Evolutionary conservation across 2,113 vertebrate genomes (phyloP).

Genomic region (Phasianus colchicus): DNA sequence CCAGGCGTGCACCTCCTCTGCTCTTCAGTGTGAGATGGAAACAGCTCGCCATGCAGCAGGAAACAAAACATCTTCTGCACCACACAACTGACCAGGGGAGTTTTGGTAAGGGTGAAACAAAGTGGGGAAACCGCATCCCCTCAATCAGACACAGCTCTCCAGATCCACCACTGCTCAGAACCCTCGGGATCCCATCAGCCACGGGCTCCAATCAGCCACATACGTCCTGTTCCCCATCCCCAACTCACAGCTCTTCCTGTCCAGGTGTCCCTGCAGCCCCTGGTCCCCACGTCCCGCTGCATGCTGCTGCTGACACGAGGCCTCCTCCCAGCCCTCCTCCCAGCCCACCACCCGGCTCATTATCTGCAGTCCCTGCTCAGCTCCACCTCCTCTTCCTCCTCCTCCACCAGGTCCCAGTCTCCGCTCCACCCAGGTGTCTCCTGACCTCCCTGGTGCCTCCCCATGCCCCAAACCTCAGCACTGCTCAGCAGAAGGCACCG

Average conservation of each 20-base stretch:
- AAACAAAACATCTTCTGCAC: background rate
- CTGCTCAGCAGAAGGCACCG: background rate
- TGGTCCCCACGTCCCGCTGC: background rate
- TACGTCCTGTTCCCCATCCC: background rate
- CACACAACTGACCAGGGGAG: fast-evolving
- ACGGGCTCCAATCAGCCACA: too few relatives aligned
- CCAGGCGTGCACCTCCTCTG: background rate
- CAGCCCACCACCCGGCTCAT: background rate
- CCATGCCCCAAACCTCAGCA: background rate
- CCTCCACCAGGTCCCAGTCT: background rate
- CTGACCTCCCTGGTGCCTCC: background rate
- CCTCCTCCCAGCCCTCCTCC: conserved; percentile 30
- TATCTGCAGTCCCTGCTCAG: background rate
- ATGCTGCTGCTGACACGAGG: background rate
- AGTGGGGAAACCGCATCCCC: background rate
- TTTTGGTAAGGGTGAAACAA: background rate
- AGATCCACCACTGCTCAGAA: background rate
- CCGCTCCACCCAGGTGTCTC: conserved; percentile 13
- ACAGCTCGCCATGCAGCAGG: fast-evolving
- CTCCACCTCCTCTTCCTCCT: conserved; percentile 16
- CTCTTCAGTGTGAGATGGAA: fast-evolving
- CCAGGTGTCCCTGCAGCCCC: background rate
- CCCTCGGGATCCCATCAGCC: too few relatives aligned
- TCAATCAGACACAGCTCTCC: background rate
- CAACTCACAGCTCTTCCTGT: background rate